Percentiles rank a stretch among this genome's conserved stretches.
Conservation (phyloP, 2,113 vertebrate genomes). For the Paracanthobrama guichenoti region DNA sequence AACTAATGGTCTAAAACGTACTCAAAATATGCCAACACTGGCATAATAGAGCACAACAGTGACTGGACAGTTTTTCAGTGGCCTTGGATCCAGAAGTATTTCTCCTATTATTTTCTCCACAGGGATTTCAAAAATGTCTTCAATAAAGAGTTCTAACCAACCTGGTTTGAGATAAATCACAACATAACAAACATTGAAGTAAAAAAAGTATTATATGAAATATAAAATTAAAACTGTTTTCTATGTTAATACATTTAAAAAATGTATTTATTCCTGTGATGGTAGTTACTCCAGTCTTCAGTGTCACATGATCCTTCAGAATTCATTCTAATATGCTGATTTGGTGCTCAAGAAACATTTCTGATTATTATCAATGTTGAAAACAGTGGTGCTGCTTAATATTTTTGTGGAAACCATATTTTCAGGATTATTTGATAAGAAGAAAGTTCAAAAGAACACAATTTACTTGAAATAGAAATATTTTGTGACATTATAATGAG, state of each 20-base stretch:
- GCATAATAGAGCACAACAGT: background rate
- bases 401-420: too few species aligned
- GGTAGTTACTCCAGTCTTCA: background rate
- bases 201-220: background rate
- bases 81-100: background rate
- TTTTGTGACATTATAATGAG: too few species aligned
- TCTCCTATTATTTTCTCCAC: slow-evolving; percentile 8
- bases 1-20: background rate
- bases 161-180: background rate
- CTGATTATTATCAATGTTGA: background rate
- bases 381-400: background rate
- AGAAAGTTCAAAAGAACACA: too few species aligned
- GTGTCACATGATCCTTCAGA: background rate
- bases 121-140: slow-evolving; percentile 19
- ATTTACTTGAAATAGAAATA: too few species aligned
- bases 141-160: background rate
- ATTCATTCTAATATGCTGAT: background rate
- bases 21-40: background rate
- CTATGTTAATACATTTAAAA: background rate
- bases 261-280: background rate
- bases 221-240: background rate
- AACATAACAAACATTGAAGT: background rate
- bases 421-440: too few species aligned
- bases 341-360: background rate
- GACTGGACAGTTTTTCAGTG: background rate